Conservation (phyloP, 2,113 vertebrate species). For the Syrrhaptes paradoxus region DNA sequence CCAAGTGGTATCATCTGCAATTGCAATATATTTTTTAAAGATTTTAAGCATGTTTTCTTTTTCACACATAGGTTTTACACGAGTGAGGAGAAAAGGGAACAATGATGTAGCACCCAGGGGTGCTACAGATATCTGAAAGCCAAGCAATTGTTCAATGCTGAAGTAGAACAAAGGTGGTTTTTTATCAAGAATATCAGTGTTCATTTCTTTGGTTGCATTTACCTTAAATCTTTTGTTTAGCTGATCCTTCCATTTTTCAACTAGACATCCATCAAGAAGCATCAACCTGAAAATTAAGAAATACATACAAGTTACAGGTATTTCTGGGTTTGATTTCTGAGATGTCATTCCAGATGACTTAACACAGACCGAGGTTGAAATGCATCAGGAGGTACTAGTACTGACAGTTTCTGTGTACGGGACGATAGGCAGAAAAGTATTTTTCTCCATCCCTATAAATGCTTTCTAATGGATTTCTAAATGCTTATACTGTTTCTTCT, state of each 20-base stretch:
- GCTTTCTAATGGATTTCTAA: background rate
- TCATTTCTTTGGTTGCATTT: constrained; percentile 23
- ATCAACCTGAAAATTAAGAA: constrained; percentile 75
- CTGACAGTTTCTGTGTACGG: background rate
- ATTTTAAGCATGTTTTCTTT: background rate
- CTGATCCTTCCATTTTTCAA: constrained; percentile 85
- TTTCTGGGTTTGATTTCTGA: background rate
- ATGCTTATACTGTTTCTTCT: background rate
- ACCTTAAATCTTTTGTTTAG: constrained; percentile 82
- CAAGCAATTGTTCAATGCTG: background rate
- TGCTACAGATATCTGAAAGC: background rate
- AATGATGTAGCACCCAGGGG: background rate
- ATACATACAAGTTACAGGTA: background rate
- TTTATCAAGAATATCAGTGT: background rate
- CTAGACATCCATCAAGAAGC: constrained; percentile 84
- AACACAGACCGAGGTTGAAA: background rate
- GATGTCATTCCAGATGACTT: background rate
- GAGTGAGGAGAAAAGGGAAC: background rate
- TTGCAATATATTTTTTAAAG: background rate
- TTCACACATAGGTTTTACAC: background rate
- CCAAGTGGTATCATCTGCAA: background rate
- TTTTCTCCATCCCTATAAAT: background rate
- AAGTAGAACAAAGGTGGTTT: background rate
- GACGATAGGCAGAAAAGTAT: background rate
- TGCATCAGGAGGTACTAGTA: background rate